Percentiles rank a stretch among this genome's conserved stretches.
Evolutionary conservation across 2,888 invertebrate species (phyloP).

Genomic region (Aplocera efformata): DNA sequence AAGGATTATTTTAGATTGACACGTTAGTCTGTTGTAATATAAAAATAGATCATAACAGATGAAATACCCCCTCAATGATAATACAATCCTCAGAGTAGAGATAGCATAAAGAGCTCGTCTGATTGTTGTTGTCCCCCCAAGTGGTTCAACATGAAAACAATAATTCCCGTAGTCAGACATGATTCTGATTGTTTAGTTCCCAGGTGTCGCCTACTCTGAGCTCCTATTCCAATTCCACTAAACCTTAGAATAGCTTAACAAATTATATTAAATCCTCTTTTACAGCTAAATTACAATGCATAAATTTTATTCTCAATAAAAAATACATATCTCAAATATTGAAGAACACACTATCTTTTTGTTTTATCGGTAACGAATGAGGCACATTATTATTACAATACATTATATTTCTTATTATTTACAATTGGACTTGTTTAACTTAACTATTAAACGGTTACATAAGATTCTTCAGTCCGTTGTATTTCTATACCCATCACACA

Average conservation of each 20-base stretch:
- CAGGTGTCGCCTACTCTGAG: slow-evolving; percentile 5
- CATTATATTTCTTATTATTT: slow-evolving; percentile 40
- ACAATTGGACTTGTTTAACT: slow-evolving; percentile 46
- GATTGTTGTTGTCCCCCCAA: neutral
- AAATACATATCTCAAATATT: slow-evolving; percentile 76
- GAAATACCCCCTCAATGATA: slow-evolving; percentile 1
- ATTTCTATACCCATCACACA: slow-evolving; percentile 14
- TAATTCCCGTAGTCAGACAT: no score
- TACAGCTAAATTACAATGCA: slow-evolving; percentile 74
- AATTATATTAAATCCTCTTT: slow-evolving; percentile 77
- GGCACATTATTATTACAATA: slow-evolving; percentile 68
- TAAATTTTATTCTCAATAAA: slow-evolving; percentile 69
- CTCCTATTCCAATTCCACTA: slow-evolving; percentile 14
- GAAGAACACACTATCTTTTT: slow-evolving; percentile 72
- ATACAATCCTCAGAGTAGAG: slow-evolving; percentile 4
- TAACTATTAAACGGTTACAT: slow-evolving; percentile 31
- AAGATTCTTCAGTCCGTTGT: slow-evolving; percentile 52
- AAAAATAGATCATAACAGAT: no score
- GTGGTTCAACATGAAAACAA: no score
- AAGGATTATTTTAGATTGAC: no score
- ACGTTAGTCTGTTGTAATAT: no score
- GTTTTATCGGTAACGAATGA: slow-evolving; percentile 74
- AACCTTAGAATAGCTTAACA: slow-evolving; percentile 68
- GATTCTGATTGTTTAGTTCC: no score
- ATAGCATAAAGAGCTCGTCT: neutral